Evolutionary conservation across 2,888 invertebrate species (phyloP).

Genomic region (Acleris literana): DNA sequence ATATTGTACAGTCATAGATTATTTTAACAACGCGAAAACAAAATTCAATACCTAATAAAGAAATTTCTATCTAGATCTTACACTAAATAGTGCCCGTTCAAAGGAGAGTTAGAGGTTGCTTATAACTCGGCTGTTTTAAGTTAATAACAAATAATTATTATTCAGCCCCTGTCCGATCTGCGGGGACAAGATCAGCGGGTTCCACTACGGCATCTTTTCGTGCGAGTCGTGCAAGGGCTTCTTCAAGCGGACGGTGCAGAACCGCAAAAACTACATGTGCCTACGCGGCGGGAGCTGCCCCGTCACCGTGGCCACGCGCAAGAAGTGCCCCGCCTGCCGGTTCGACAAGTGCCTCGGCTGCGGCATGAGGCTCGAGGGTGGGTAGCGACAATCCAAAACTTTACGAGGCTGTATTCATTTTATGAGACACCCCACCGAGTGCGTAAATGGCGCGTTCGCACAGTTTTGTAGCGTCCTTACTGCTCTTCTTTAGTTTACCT

Average conservation of each 20-base stretch:
- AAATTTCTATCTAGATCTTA: too few species aligned
- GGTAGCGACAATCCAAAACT: constrained; percentile 9
- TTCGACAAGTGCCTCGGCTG: constrained; percentile 97
- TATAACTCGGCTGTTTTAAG: neutral
- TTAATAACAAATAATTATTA: constrained; percentile 22
- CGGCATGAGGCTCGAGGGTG: constrained; percentile 98
- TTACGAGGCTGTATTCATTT: neutral
- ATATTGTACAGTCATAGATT: too few species aligned
- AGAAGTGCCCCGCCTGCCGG: constrained; percentile 98
- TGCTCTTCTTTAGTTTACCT: too few species aligned
- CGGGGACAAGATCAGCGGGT: constrained; percentile 97
- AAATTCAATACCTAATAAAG: too few species aligned
- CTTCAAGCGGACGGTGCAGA: constrained; percentile 99
- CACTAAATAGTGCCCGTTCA: too few species aligned
- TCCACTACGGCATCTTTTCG: constrained; percentile 98
- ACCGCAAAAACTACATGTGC: constrained; percentile 98
- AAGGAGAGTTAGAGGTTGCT: neutral
- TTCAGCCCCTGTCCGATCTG: constrained; percentile 96
- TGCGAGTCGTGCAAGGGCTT: constrained; percentile 99
- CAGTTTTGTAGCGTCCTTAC: too few species aligned
- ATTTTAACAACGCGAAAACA: too few species aligned
- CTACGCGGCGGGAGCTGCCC: constrained; percentile 95
- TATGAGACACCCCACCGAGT: too few species aligned
- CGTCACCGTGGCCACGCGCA: constrained; percentile 95
- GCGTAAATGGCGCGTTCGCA: too few species aligned